Evolutionary conservation across 2,113 vertebrate genomes (phyloP), one percentile per base, ranked within the genome.

Genomic region (Neofelis nebulosa): DNA sequence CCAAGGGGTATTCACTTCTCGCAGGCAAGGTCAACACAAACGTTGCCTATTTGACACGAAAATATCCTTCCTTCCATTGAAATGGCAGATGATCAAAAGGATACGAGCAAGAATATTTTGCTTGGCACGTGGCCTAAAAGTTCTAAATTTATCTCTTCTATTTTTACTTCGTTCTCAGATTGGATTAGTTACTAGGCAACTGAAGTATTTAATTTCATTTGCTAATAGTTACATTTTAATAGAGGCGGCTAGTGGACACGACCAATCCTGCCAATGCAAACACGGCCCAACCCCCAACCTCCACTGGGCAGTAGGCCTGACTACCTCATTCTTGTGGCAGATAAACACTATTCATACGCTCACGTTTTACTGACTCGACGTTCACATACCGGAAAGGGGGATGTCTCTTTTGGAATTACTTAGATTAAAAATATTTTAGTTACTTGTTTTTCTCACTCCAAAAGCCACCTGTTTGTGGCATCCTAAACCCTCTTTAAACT

Each of bases 111-210:
- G 98, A 98, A 98, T 99, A 98, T 98, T 98, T 98, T 98, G 92
- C 97, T 98, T 99, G 99, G 99, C 98, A 98, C 69, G n/a, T 91
- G 89, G 98, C 98, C 98, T 98, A 98, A 98, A 98, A 98, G 96
- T 98, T 99, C 99, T 99, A 99, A 99, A 98, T 98, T 98, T 98
- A 99, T 98, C 97, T 98, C 97, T 98, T 98, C 99, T 99, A 99
- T 99, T 99, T 99, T 98, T 99, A 98, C 98, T 97, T 98, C 98
- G 90, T 98, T 97, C 98, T 98, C 97, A 97, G 98, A 98, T 98
- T 98, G 98, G 98, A 98, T 99, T 98, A 99, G 99, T 99, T 99
- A 98, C 99, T 98, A 99, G 98, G 99, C 99, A 99, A 99, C 99
- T 96, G 97, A 98, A 98, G 97, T 98, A 98, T 99, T 99, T 98